Percentiles rank a stretch among this genome's conserved stretches.
Evolutionary conservation across 2,797 vertebrate genomes (phyloP).

Genomic region (Dendrocincla tyrannina): DNA sequence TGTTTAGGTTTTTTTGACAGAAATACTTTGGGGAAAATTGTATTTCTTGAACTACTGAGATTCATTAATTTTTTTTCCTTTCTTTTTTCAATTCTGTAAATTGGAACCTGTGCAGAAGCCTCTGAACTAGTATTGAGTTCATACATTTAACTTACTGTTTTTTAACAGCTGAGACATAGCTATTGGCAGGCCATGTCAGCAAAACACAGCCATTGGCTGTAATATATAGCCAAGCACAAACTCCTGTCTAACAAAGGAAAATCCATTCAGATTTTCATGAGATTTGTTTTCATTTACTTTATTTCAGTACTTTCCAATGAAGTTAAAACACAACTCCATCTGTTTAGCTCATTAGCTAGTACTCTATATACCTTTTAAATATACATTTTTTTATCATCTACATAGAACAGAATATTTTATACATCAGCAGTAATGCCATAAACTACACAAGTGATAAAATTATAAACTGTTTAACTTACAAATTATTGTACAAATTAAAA

Average conservation of each 20-base stretch:
- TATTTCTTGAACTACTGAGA: not conserved
- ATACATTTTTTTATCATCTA: not conserved
- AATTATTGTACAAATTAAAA: not conserved
- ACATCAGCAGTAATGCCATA: not conserved
- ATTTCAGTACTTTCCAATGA: conserved; percentile 8
- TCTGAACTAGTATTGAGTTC: not conserved
- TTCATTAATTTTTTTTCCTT: not conserved
- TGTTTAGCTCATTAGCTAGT: conserved; percentile 36
- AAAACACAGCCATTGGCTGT: not conserved
- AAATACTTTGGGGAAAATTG: not conserved
- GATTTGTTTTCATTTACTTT: conserved; percentile 48
- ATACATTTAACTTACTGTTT: not conserved
- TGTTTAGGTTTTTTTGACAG: not conserved
- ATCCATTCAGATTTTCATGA: conserved; percentile 21
- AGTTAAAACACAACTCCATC: conserved; percentile 44
- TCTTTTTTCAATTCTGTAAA: not conserved
- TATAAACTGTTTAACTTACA: conserved; percentile 10
- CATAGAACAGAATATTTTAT: not conserved
- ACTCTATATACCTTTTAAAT: conserved; percentile 14
- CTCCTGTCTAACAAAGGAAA: conserved; percentile 4
- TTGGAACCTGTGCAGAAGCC: not conserved
- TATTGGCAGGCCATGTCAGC: conserved; percentile 20
- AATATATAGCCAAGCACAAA: not conserved
- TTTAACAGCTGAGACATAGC: not conserved
- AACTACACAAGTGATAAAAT: not conserved